phyloP scores from a whole-genome alignment of 2,797 vertebrate genomes.

The Linurgus olivaceus region DNA sequence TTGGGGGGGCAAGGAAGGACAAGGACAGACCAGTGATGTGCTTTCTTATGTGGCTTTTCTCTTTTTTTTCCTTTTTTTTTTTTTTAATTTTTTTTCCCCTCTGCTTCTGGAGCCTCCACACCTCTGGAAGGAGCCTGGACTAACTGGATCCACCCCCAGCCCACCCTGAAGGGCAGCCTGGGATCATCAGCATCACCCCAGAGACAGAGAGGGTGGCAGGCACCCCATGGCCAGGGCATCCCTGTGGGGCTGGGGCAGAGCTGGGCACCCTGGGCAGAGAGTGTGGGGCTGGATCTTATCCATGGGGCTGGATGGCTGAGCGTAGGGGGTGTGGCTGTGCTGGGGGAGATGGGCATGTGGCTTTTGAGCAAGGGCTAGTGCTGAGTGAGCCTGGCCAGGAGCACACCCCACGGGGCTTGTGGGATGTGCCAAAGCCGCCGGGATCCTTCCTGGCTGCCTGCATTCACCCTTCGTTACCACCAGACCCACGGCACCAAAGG shows the following conservation, averaged over 20 bases:
- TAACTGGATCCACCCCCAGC: slow-evolving; percentile 4
- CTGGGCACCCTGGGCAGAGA: neutral
- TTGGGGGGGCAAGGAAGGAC: neutral
- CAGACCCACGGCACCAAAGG: neutral
- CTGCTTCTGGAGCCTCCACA: neutral
- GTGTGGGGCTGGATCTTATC: neutral
- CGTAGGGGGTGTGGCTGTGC: neutral
- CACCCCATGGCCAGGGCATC: fast-evolving
- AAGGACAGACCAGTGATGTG: slow-evolving; percentile 62
- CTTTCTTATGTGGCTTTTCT: slow-evolving; percentile 63
- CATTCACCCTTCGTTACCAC: neutral
- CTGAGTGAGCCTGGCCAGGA: neutral
- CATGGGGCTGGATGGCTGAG: neutral
- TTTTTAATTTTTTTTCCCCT: neutral
- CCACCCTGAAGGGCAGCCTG: slow-evolving; percentile 46
- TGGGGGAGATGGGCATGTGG: neutral
- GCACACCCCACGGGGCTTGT: fast-evolving
- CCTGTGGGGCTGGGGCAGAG: neutral
- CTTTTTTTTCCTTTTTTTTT: neutral
- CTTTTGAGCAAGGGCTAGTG: neutral
- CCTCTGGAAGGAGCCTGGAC: slow-evolving; percentile 36
- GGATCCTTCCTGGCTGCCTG: neutral
- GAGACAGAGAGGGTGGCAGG: neutral
- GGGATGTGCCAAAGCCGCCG: neutral
- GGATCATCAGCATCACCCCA: slow-evolving; percentile 35